Conservation (phyloP, 2,888 invertebrate species). For the Eurytoma adleriae region DNA sequence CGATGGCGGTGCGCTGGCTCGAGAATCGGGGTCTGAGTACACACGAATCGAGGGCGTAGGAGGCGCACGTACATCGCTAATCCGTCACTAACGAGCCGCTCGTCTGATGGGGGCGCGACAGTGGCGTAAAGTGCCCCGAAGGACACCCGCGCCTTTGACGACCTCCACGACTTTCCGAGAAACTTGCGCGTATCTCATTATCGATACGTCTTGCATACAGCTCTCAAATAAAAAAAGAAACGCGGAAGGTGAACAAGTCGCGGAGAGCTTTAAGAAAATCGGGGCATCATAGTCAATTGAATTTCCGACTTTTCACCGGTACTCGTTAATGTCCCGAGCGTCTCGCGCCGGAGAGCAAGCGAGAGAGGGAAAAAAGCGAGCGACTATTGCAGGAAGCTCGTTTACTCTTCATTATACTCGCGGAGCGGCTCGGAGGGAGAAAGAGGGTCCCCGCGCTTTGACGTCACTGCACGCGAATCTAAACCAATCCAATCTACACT, state of each 20-base stretch:
- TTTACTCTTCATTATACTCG: conserved; percentile 20
- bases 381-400: background rate
- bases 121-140: conserved; percentile 62
- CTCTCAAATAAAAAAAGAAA: background rate
- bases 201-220: background rate
- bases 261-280: background rate
- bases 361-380: background rate
- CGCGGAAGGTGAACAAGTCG: background rate
- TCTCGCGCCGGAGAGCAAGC: background rate
- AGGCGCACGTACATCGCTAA: conserved; percentile 78
- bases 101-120: conserved; percentile 68
- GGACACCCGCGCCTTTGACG: conserved; percentile 31
- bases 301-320: background rate
- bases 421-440: background rate
- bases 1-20: conserved; percentile 56
- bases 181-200: background rate
- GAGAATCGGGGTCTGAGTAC: conserved; percentile 66
- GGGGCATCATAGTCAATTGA: background rate
- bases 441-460: conserved; percentile 29
- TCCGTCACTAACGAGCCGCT: conserved; percentile 79
- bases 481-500: conserved; percentile 71
- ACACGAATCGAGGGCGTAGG: conserved; percentile 64
- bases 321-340: background rate
- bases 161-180: background rate
- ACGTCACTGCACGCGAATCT: conserved; percentile 63